Evolutionary conservation across 2,113 vertebrate species (phyloP).

Genomic region (Symphodus melops): DNA sequence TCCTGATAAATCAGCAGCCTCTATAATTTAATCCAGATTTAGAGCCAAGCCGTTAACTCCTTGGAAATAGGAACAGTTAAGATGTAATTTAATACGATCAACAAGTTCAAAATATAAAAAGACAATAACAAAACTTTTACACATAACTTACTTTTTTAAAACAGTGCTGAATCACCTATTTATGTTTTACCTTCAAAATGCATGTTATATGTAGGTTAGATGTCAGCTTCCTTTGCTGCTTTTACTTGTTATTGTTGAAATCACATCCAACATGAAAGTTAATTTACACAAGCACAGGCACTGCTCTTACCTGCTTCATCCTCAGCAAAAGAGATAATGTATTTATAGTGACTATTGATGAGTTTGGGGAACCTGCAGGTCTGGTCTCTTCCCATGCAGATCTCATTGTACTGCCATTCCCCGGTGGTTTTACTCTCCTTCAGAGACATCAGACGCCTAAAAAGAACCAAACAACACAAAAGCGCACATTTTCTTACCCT

Average conservation of each 20-base stretch:
- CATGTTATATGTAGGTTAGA: too few species aligned
- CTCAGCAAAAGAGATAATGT: constrained; percentile 89
- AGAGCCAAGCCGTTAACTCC: background rate
- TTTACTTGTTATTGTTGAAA: too few species aligned
- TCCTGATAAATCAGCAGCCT: background rate
- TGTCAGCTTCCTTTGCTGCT: too few species aligned
- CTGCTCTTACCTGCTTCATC: constrained; percentile 85
- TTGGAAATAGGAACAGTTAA: background rate
- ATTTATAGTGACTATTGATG: constrained; percentile 86
- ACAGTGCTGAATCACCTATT: too few species aligned
- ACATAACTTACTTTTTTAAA: background rate
- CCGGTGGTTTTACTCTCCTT: constrained; percentile 78
- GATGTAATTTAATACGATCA: background rate
- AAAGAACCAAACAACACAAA: constrained; percentile 19
- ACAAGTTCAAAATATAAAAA: background rate
- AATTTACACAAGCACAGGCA: background rate
- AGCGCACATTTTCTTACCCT: background rate
- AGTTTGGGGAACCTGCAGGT: constrained; percentile 86
- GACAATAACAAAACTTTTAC: background rate
- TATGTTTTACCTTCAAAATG: too few species aligned
- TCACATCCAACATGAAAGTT: background rate
- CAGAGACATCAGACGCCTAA: constrained; percentile 86
- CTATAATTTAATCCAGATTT: constrained; percentile 34
- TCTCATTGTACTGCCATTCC: constrained; percentile 84
- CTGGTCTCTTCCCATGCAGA: constrained; percentile 85